Conservation (phyloP, 1,140 invertebrate genomes). For the Zaprionus africanus region DNA sequence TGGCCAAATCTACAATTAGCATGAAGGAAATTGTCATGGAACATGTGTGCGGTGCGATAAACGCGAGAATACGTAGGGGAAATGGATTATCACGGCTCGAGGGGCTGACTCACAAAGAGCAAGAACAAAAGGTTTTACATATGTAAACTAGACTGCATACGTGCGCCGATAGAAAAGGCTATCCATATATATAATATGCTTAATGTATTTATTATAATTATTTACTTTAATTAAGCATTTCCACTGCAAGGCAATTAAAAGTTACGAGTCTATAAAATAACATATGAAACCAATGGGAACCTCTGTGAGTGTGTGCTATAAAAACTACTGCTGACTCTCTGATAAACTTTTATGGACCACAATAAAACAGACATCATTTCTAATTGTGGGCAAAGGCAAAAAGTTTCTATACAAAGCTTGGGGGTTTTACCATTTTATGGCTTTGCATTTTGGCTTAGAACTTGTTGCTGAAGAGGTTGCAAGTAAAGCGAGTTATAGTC, state of each 20-base stretch:
- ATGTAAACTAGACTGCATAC: background rate
- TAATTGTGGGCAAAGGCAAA: background rate
- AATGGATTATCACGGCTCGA: slow-evolving; percentile 20
- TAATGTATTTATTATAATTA: background rate
- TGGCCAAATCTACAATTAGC: slow-evolving; percentile 36
- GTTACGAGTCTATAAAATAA: background rate
- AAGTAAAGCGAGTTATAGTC: no score
- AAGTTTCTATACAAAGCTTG: background rate
- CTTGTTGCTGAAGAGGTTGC: background rate
- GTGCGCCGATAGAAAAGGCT: background rate
- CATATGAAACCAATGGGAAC: background rate
- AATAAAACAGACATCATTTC: slow-evolving; percentile 1
- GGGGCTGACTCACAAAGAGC: background rate
- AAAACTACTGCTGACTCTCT: background rate
- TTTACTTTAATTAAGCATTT: background rate
- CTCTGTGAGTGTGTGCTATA: background rate
- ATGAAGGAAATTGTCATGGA: slow-evolving; percentile 34
- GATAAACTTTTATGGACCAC: background rate
- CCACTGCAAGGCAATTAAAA: no score
- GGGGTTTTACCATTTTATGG: background rate
- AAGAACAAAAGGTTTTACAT: background rate
- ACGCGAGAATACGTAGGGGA: background rate
- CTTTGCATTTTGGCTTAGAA: background rate
- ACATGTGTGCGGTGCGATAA: slow-evolving; percentile 3
- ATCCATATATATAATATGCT: background rate